These are phyloP conservation scores for Catocala fraxini DNA, from an alignment of 2,888 invertebrate genomes.

Conservation along the genomic window DNA sequence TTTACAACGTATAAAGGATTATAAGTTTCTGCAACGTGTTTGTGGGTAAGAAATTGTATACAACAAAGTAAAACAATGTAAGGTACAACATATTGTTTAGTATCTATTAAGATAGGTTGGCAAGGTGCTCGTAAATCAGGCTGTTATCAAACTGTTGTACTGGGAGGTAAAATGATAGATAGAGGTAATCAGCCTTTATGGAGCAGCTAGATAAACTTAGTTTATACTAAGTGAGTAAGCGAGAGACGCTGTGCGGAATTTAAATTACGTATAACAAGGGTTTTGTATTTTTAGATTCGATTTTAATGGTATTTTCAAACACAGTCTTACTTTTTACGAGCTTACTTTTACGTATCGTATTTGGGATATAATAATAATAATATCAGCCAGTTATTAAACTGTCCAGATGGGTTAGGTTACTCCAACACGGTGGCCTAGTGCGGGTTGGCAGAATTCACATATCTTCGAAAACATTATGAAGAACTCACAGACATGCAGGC, in stretches of 20 bases:
- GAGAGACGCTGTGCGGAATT: not conserved
- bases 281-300: no score
- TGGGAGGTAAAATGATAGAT: constrained; percentile 56
- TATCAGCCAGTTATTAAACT: no score
- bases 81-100: constrained; percentile 29
- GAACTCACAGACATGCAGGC: no score
- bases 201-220: constrained; percentile 7
- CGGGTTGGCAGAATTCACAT: no score
- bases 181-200: constrained; percentile 21
- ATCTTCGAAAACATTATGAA: no score
- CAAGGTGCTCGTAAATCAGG: constrained; percentile 57
- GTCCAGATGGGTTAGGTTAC: no score
- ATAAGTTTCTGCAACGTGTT: not conserved
- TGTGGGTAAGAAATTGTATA: not conserved
- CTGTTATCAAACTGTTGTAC: constrained; percentile 57
- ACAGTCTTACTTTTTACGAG: no score
- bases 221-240: constrained; percentile 1
- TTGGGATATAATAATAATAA: no score
- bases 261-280: not conserved
- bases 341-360: no score
- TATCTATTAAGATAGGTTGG: constrained; percentile 49
- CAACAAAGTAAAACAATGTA: constrained; percentile 30
- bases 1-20: not conserved
- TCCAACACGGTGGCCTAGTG: no score
- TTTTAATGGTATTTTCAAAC: no score